These are phyloP conservation scores for Drosophila acutilabella DNA, from an alignment of 2,888 invertebrate genomes.

Conservation along the genomic window DNA sequence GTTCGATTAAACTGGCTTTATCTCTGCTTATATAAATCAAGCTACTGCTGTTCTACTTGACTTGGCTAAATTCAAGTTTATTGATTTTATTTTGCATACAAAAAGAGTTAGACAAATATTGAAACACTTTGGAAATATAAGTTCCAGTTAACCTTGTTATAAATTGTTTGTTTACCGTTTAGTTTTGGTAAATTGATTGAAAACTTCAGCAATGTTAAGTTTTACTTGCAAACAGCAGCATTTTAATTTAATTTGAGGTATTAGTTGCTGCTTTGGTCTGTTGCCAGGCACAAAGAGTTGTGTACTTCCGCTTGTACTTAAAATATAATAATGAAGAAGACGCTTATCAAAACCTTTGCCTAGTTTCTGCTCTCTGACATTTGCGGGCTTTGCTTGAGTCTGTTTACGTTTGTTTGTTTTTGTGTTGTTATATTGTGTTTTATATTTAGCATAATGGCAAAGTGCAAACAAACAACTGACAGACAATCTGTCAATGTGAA, in stretches of 20 bases:
- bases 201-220: too few species aligned
- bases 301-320: background rate
- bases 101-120: background rate
- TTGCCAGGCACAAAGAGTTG: constrained; percentile 37
- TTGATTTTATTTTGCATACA: constrained; percentile 2
- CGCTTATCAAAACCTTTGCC: constrained; percentile 55
- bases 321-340: background rate
- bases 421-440: constrained; percentile 25
- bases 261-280: background rate
- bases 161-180: background rate
- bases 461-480: constrained; percentile 55
- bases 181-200: background rate
- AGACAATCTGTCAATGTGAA: constrained; percentile 36
- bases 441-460: constrained; percentile 69
- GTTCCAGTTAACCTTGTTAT: background rate
- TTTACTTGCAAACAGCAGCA: background rate
- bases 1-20: constrained; percentile 19
- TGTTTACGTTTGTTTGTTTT: constrained; percentile 30
- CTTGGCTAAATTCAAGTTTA: constrained; percentile 1
- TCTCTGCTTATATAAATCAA: constrained; percentile 5
- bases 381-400: constrained; percentile 28
- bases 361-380: constrained; percentile 39
- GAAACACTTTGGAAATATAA: background rate
- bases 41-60: background rate
- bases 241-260: background rate